phyloP scores from a whole-genome alignment of 2,797 vertebrate species.

The Erethizon dorsatum region DNA sequence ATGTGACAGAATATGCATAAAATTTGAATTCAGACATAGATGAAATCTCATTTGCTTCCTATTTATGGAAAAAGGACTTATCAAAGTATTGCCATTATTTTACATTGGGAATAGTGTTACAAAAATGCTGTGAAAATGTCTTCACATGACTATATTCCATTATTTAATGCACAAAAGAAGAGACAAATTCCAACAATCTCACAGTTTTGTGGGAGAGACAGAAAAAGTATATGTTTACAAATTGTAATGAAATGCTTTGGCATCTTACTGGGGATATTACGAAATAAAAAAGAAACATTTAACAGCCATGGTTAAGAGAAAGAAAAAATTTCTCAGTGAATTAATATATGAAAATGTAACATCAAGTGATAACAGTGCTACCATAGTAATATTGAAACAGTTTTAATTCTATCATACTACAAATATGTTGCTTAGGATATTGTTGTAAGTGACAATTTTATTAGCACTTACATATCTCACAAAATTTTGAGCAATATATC shows the following conservation, averaged over 20 bases:
- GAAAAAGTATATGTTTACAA: not conserved
- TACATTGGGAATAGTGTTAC: not conserved
- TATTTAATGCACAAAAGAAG: conserved; percentile 34
- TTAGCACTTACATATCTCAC: too few species aligned
- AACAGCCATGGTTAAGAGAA: not conserved
- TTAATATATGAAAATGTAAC: not conserved
- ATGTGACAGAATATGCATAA: not conserved
- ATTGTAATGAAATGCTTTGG: not conserved
- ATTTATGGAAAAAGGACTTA: not conserved
- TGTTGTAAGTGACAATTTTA: not conserved
- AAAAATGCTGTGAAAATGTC: not conserved
- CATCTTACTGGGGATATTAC: not conserved
- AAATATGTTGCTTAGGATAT: not conserved
- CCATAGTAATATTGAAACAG: not conserved
- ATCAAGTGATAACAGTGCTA: not conserved
- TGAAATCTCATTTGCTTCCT: not conserved
- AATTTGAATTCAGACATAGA: not conserved
- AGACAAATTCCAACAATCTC: not conserved
- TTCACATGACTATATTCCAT: not conserved
- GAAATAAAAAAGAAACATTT: not conserved
- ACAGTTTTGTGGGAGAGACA: not conserved
- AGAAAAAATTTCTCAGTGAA: not conserved
- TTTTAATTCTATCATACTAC: conserved; percentile 12
- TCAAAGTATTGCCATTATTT: not conserved
- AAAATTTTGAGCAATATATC: not conserved